Evolutionary conservation across 2,888 invertebrate genomes (phyloP), one percentile per base, ranked within the genome.

Genomic region (Lobophora halterata): DNA sequence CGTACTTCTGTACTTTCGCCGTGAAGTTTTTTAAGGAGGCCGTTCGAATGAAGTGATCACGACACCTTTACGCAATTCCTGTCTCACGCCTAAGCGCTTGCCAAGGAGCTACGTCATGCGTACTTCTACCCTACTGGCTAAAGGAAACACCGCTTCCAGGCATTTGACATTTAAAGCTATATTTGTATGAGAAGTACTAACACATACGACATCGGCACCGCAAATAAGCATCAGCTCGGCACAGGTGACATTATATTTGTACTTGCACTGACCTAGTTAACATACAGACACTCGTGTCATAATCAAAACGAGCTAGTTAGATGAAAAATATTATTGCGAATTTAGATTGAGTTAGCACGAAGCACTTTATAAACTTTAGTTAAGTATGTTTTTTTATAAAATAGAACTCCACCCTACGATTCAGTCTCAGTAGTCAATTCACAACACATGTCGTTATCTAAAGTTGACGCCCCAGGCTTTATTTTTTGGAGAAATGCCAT

Each of bases 21-120:
- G 71, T 73, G 67, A 73, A 74, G 65, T 77, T 73, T 59, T 64
- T 62, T 64, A n/a, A n/a, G n/a, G 68, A 73, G 71, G 70, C 69
- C 62, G 55, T 72, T 73, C 64, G 67, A 69, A 75, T 76, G 75
- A 79, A 73, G 69, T 77, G 71, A 71, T 75, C 77, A 72, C 75
- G 75, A 79, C 79, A 77, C 78, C 77, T 83, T 82, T 81, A 80
- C 82, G 83, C 80, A 82, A 80, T 77, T 80, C 69, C 72, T 77
- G 80, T 79, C 75, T 77, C 75, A 80, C 75, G 77, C 66, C 65
- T 70, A 63, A 61, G 53, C 73, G 72, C 70, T 76, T 81, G 81
- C 83, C 83, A 83, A 82, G 57, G 62, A 42, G 53, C 71, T 62
- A 79, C 82, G 80, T 81, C 78, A 81, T 62, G n/a, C 52, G 58